Conservation (phyloP, 2,113 vertebrate species). For the Penelope pileata region DNA sequence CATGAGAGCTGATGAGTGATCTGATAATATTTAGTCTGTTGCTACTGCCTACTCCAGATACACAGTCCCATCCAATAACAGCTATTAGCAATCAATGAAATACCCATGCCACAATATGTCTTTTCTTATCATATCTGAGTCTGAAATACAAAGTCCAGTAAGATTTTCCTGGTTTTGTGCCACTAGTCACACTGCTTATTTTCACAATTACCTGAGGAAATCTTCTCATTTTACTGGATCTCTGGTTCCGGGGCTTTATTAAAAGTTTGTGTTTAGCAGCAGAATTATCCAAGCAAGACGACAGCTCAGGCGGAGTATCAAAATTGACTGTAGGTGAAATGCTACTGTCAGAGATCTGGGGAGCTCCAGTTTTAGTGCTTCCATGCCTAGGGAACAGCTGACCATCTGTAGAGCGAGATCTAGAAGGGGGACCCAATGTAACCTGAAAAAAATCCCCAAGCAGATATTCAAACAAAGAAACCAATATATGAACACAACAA, state of each 20-base stretch:
- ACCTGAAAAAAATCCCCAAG: constrained; percentile 63
- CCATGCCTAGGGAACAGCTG: constrained; percentile 52
- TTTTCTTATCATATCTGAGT: not conserved
- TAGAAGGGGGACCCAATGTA: constrained; percentile 62
- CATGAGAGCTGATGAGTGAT: not conserved
- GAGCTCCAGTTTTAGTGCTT: constrained; percentile 18
- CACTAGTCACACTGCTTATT: not conserved
- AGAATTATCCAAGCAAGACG: constrained; percentile 88
- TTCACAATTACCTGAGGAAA: constrained; percentile 75
- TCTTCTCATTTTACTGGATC: constrained; percentile 83
- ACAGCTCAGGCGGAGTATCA: constrained; percentile 80
- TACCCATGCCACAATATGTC: not conserved
- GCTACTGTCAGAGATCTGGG: constrained; percentile 34
- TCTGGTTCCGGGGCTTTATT: constrained; percentile 91
- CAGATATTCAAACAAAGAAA: not conserved
- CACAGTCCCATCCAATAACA: not conserved
- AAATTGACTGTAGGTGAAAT: constrained; percentile 80
- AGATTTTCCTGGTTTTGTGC: not conserved
- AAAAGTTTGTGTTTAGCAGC: constrained; percentile 93
- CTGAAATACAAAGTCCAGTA: not conserved
- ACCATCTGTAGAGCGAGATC: constrained; percentile 65
- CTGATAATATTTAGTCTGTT: not conserved
- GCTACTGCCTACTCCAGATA: not conserved
- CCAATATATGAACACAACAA: not conserved
- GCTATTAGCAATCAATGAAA: not conserved